Evolutionary conservation across 2,888 invertebrate species (phyloP).

Genomic region (Drosophila neoperkinsi): DNA sequence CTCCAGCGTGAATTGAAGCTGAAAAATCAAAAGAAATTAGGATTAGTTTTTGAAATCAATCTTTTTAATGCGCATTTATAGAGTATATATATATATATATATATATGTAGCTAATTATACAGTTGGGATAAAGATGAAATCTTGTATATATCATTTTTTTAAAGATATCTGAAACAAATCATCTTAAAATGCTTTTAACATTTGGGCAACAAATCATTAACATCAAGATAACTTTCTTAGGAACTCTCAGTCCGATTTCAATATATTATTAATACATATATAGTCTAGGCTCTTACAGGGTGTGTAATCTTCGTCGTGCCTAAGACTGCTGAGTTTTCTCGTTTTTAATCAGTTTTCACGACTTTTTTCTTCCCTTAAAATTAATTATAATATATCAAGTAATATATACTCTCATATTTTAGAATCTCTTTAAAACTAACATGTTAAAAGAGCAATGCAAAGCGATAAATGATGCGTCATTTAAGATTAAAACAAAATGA

Average conservation of each 20-base stretch:
- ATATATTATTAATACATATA: background rate
- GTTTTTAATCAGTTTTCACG: background rate
- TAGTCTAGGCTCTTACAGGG: background rate
- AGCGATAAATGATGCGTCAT: too few relatives aligned
- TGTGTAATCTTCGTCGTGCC: background rate
- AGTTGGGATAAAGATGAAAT: background rate
- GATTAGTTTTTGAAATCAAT: background rate
- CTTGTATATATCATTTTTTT: background rate
- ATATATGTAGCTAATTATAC: background rate
- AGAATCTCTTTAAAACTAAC: background rate
- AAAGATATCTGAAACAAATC: too few relatives aligned
- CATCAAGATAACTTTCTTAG: background rate
- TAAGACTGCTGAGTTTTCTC: background rate
- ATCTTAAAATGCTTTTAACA: too few relatives aligned
- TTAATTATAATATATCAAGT: background rate
- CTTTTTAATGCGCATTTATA: background rate
- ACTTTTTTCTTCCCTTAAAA: background rate
- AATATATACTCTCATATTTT: background rate
- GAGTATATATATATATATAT: too few relatives aligned
- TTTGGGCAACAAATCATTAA: background rate
- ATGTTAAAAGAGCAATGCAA: too few relatives aligned
- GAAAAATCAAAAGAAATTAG: background rate
- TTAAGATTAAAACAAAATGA: background rate
- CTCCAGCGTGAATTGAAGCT: constrained; percentile 87
- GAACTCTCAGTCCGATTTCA: background rate